A percentile compares a stretch with the other conserved stretches of the same genome.
Evolutionary conservation across 1,140 invertebrate genomes (phyloP).

Genomic region (Coboldia fuscipes): DNA sequence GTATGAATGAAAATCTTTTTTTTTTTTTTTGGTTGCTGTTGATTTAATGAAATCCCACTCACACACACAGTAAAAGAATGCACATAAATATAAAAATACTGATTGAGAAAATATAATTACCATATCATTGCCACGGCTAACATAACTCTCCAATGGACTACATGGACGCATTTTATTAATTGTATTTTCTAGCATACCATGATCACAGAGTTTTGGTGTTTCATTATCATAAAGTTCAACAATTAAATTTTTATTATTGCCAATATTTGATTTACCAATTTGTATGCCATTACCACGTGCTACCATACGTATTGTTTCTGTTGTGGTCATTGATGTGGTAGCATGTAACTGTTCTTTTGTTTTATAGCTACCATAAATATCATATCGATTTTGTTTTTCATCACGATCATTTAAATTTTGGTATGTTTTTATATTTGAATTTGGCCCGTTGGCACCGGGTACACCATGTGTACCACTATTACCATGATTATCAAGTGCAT

Average conservation of each 20-base stretch:
- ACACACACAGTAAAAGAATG: too few species aligned
- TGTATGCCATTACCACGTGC: neutral
- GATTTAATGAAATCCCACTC: too few species aligned
- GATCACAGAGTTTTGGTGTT: slow-evolving; percentile 56
- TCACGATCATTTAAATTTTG: too few species aligned
- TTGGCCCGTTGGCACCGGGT: too few species aligned
- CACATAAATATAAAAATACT: neutral
- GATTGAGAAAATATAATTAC: slow-evolving; percentile 11
- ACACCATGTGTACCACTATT: too few species aligned
- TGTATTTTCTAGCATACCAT: slow-evolving; percentile 49
- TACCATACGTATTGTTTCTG: neutral
- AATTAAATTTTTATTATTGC: slow-evolving; percentile 11
- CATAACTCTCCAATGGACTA: slow-evolving; percentile 50
- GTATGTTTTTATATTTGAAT: too few species aligned
- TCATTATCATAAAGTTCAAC: slow-evolving; percentile 52
- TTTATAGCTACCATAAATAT: too few species aligned
- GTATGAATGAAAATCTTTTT: too few species aligned
- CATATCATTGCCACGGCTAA: slow-evolving; percentile 38
- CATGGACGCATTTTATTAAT: slow-evolving; percentile 54
- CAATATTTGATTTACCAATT: neutral
- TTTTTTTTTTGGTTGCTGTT: too few species aligned
- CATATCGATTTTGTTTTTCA: neutral
- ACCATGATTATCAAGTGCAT: neutral
- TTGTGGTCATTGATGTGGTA: neutral
- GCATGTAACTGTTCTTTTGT: too few species aligned